These are phyloP conservation scores for Clarias magur DNA, from an alignment of 2,113 vertebrate species.

Conservation along the genomic window DNA sequence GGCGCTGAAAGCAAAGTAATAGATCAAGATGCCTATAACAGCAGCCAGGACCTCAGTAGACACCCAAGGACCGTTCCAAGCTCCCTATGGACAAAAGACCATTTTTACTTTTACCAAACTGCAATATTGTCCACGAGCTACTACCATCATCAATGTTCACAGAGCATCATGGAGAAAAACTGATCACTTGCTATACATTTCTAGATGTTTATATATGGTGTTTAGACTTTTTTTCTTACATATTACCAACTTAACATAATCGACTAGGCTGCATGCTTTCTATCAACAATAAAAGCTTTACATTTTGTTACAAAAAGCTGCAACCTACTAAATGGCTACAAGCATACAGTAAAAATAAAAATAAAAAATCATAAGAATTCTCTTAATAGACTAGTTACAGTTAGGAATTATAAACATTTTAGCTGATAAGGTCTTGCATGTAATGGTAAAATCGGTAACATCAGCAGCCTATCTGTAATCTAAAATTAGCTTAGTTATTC, in stretches of 20 bases:
- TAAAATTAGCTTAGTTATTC: too few species aligned
- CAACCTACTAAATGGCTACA: neutral
- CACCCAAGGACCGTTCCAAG: conserved; percentile 89
- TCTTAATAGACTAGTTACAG: too few species aligned
- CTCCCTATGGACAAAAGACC: conserved; percentile 70
- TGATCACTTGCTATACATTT: neutral
- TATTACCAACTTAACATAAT: neutral
- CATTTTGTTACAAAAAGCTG: too few species aligned
- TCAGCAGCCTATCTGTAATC: too few species aligned
- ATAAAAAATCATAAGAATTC: too few species aligned
- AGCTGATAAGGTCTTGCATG: too few species aligned
- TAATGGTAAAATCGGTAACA: too few species aligned
- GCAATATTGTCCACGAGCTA: neutral
- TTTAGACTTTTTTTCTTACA: neutral
- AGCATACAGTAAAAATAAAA: neutral
- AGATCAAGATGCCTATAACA: conserved; percentile 79
- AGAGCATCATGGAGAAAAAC: neutral
- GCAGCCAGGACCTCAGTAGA: conserved; percentile 89
- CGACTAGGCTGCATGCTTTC: neutral
- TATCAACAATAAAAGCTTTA: neutral
- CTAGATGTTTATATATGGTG: neutral
- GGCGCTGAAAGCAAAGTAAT: conserved; percentile 85
- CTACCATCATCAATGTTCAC: neutral
- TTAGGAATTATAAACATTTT: too few species aligned
- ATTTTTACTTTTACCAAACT: neutral